These are phyloP conservation scores for Chiridota heheva DNA, from an alignment of 35 echinoderm and acorn worm genomes.

Conservation along the genomic window DNA sequence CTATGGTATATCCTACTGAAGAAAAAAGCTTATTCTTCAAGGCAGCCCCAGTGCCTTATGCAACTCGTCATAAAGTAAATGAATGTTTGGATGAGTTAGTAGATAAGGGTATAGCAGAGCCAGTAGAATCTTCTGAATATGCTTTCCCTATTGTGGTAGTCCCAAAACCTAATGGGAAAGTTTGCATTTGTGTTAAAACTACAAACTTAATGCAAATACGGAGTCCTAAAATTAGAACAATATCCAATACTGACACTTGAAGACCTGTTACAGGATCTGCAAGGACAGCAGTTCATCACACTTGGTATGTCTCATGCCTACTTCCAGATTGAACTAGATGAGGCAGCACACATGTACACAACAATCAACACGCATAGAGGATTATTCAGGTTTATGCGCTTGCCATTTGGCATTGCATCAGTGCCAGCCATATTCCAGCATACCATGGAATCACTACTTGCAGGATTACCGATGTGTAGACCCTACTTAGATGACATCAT, in stretches of 20 bases:
- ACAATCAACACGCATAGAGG: constrained; percentile 70
- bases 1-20: constrained; percentile 44
- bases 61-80: constrained; percentile 49
- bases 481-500: constrained; percentile 69
- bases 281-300: constrained; percentile 53
- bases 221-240: constrained; percentile 33
- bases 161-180: constrained; percentile 27
- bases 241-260: constrained; percentile 49
- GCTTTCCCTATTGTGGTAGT: constrained; percentile 63
- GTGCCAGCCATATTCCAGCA: constrained; percentile 61
- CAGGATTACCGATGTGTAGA: constrained; percentile 38
- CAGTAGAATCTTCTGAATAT: constrained; percentile 40
- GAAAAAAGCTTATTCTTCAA: constrained; percentile 53
- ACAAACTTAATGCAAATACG: constrained; percentile 44
- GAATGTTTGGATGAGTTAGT: constrained; percentile 38
- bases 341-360: constrained; percentile 44
- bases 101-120: constrained; percentile 45
- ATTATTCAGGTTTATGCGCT: constrained; percentile 52
- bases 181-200: constrained; percentile 50
- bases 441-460: constrained; percentile 52
- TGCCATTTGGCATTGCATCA: constrained; percentile 68
- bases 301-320: constrained; percentile 61
- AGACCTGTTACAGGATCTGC: constrained; percentile 38
- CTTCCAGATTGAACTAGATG: constrained; percentile 61
- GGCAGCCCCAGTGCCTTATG: constrained; percentile 62